Conservation (phyloP, 2,888 invertebrate species). For the Sialis lutaria region DNA sequence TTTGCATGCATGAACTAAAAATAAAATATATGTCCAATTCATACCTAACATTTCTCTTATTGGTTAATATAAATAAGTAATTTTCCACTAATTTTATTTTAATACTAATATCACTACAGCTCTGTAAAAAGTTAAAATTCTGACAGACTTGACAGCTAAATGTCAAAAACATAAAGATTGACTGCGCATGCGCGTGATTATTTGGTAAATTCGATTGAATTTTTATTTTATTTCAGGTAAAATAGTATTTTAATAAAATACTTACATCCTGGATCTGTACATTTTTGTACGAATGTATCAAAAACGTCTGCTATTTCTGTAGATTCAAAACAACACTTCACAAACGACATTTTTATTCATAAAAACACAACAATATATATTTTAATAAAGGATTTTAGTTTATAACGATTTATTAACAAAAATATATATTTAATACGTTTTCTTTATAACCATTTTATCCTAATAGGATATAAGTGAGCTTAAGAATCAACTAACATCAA, state of each 20-base stretch:
- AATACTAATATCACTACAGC: no score
- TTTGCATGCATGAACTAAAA: neutral
- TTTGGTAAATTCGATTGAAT: neutral
- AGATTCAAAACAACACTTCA: conserved; percentile 66
- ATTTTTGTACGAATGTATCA: conserved; percentile 59
- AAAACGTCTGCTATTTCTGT: conserved; percentile 56
- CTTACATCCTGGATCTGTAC: conserved; percentile 71
- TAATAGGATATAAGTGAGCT: no score
- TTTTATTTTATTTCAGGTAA: neutral
- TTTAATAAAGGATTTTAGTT: no score
- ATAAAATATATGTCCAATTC: neutral
- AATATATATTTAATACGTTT: no score
- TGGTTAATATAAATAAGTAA: neutral
- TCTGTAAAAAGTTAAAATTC: neutral
- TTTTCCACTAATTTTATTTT: neutral
- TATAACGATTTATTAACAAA: no score
- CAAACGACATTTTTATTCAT: conserved; percentile 36
- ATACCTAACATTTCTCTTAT: neutral
- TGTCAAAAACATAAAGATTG: neutral
- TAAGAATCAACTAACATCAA: no score
- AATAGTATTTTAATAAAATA: conserved; percentile 17
- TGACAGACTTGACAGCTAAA: neutral
- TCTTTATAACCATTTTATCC: no score
- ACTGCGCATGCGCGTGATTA: neutral
- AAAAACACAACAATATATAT: no score